Evolutionary conservation across 2,797 vertebrate species (phyloP), one percentile per base, ranked within the genome.

Genomic region (Acestrorhynchus altus): DNA sequence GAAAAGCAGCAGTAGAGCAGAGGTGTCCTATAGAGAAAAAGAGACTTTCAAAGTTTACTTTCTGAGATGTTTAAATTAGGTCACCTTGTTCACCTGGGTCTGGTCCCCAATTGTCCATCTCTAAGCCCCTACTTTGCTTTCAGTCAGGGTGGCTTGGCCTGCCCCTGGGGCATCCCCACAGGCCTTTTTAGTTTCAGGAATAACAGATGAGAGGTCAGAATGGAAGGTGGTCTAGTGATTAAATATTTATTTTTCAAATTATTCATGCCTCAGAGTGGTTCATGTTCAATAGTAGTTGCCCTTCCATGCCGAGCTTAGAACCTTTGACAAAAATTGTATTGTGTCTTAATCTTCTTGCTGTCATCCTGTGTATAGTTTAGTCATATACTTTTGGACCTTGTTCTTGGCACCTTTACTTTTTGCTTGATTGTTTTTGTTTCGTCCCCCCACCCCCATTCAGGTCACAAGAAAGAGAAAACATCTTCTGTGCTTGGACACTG

Each of bases 331-430:
- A 70, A 70, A 22, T 28, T 0, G 15, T 39, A n/a, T 4, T 28
- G 24, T 44, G 15, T 22, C 20, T 20, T 54, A 39, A 22, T 26
- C 10, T 40, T 22, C 12, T 4, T 13, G 44, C 4, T 4, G 16
- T 47, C 44, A 1, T 54, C 7, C 15, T 39, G 28, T 61, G 31
- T 24, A 52, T 44, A 35, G 31, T 35, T 35, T 54, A 56, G 20
- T 77, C 47, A n/a, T 20, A 65, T 11, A 8, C n/a, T 39, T 47
- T 39, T 35, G 75, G 28, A 47, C 68, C 28, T 16, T 74, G 8
- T 15, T 10, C 47, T 35, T 63, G 51, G 28, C n/a, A 44, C 26
- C 44, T 65, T 42, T 52, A 31, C 56, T 59, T 24, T 16, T 18
- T 28, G 10, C n/a, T 54, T 20, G 20, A 42, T 13, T 28, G n/a